phyloP scores from a whole-genome alignment of 2,888 invertebrate genomes.

The Chrysina gloriosa region DNA sequence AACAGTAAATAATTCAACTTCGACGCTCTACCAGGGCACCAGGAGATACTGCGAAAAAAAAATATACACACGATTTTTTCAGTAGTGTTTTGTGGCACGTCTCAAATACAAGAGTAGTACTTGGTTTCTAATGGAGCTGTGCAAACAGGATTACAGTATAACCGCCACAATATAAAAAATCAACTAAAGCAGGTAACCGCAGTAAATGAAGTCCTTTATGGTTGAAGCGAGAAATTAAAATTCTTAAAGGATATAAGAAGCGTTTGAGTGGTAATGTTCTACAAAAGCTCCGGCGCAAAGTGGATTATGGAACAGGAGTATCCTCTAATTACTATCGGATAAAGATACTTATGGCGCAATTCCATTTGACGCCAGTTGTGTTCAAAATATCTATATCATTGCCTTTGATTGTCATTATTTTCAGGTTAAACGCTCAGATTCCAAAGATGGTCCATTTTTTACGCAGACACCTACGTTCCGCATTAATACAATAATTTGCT shows the following conservation, averaged over 20 bases:
- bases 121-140: no score
- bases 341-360: neutral
- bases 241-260: constrained; percentile 61
- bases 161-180: neutral
- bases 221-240: constrained; percentile 61
- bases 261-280: constrained; percentile 44
- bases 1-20: no score
- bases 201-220: constrained; percentile 62
- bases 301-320: neutral
- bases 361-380: constrained; percentile 20
- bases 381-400: constrained; percentile 26
- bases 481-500: no score
- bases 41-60: no score
- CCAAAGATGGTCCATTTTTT: constrained; percentile 8
- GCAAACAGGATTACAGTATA: neutral
- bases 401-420: neutral
- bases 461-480: no score
- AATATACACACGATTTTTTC: no score
- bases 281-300: constrained; percentile 18
- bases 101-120: no score
- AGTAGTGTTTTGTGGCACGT: no score
- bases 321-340: constrained; percentile 25
- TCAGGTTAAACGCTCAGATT: neutral
- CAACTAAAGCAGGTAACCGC: constrained; percentile 44
- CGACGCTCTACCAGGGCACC: no score